These are phyloP conservation scores for Caenorhabditis inopinata DNA, from an alignment of 1,140 invertebrate genomes.

Conservation along the genomic window DNA sequence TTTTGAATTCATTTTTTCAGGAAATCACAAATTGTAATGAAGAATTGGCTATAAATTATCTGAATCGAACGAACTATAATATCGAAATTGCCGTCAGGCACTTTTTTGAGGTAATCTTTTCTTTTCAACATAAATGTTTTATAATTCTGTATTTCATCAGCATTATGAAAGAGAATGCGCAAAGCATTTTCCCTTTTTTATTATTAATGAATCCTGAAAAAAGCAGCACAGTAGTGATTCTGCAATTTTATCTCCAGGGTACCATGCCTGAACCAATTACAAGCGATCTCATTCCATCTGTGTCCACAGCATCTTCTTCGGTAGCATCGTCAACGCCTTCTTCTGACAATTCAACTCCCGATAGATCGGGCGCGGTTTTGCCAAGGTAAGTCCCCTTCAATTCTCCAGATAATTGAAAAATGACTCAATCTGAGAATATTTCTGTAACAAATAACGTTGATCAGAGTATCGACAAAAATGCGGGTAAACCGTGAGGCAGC, in stretches of 20 bases:
- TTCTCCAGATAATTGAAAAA: not conserved
- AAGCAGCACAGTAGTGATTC: too few relatives aligned
- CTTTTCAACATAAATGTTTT: too few relatives aligned
- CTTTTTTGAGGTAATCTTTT: not conserved
- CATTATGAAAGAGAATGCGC: too few relatives aligned
- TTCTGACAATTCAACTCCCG: not conserved
- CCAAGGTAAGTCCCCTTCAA: not conserved
- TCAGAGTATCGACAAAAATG: too few relatives aligned
- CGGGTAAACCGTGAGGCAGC: too few relatives aligned
- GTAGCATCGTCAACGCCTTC: not conserved
- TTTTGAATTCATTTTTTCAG: not conserved
- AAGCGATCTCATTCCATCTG: not conserved
- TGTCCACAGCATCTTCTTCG: not conserved
- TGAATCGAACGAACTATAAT: not conserved
- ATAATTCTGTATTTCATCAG: too few relatives aligned
- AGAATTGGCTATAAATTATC: not conserved
- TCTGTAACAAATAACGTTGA: too few relatives aligned
- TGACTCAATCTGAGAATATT: too few relatives aligned
- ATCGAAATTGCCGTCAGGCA: not conserved
- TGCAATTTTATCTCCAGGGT: not conserved
- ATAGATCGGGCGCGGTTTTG: not conserved
- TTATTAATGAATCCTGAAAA: too few relatives aligned
- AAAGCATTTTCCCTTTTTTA: too few relatives aligned
- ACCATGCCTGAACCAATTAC: not conserved
- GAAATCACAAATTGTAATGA: slow-evolving; percentile 4